phyloP scores from a whole-genome alignment of 2,888 invertebrate genomes.

The Nematopogon swammerdamellus region DNA sequence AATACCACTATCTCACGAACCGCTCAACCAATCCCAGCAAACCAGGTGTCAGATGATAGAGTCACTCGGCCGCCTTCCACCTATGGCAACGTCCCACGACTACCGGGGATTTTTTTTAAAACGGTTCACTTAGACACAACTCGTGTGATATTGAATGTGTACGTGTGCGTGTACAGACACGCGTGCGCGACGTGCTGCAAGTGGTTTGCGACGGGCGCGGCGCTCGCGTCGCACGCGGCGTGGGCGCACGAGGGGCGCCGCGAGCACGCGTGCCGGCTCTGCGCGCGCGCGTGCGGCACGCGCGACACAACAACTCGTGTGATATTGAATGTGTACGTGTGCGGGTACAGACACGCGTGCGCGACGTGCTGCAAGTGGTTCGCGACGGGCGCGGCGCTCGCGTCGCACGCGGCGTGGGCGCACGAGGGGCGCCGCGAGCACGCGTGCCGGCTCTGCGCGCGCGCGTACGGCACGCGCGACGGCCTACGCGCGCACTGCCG shows the following conservation, averaged over 20 bases:
- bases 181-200: constrained; percentile 18
- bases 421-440: constrained; percentile 19
- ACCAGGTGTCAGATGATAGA: too few species aligned
- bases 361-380: constrained; percentile 18
- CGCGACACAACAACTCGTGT: constrained; percentile 9
- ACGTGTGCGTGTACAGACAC: too few species aligned
- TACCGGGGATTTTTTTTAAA: too few species aligned
- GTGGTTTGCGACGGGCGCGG: constrained; percentile 18
- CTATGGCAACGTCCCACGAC: too few species aligned
- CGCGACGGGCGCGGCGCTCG: constrained; percentile 17
- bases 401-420: constrained; percentile 16
- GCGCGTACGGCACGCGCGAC: constrained; percentile 19
- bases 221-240: constrained; percentile 17
- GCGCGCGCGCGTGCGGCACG: constrained; percentile 20
- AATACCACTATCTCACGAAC: too few species aligned
- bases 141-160: too few species aligned
- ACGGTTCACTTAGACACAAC: too few species aligned
- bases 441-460: constrained; percentile 19
- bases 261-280: constrained; percentile 18
- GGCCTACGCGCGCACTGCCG: constrained; percentile 19
- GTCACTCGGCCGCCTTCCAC: too few species aligned
- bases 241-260: constrained; percentile 17
- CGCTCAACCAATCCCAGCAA: too few species aligned
- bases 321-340: too few species aligned
- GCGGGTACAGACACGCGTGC: constrained; percentile 17